A percentile compares a stretch with the other conserved stretches of the same genome.
Conservation (phyloP, 2,113 vertebrate species). For the Zosterops lateralis region DNA sequence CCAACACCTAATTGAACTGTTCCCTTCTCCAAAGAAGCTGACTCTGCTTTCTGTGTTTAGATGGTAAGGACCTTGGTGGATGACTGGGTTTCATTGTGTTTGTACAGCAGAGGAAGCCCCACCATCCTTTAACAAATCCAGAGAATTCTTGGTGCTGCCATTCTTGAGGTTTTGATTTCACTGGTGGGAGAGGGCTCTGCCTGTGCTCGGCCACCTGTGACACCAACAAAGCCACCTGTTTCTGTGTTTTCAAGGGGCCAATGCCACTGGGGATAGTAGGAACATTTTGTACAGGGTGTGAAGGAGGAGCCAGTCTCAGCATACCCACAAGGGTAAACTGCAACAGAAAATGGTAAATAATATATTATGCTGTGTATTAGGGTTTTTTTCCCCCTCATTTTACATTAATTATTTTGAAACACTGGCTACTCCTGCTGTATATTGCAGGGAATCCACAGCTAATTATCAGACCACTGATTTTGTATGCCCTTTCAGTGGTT, state of each 20-base stretch:
- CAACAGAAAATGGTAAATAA: not conserved
- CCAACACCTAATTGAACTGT: not conserved
- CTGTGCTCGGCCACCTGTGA: rapidly evolving
- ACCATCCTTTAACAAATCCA: not conserved
- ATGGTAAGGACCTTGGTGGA: not conserved
- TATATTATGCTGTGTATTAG: not conserved
- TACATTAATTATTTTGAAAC: not conserved
- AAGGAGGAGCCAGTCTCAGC: not conserved
- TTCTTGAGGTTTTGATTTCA: not conserved
- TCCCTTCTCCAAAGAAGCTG: not conserved
- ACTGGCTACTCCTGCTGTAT: not conserved
- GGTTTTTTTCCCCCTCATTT: not conserved
- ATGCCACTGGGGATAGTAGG: rapidly evolving
- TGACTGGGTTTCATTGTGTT: not conserved
- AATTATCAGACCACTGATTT: not conserved
- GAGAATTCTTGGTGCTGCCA: not conserved
- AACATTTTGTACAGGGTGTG: not conserved
- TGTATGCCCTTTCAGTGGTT: not conserved
- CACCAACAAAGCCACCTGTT: not conserved
- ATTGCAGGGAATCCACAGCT: not conserved
- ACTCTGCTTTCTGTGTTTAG: not conserved
- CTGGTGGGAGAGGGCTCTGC: not conserved
- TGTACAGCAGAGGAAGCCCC: not conserved
- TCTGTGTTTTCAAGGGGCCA: rapidly evolving
- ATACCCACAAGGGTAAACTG: not conserved